Percentiles rank a stretch among this genome's conserved stretches.
These are phyloP conservation scores for Ceryle rudis DNA, from an alignment of 2,797 vertebrate genomes.

Conservation along the genomic window DNA sequence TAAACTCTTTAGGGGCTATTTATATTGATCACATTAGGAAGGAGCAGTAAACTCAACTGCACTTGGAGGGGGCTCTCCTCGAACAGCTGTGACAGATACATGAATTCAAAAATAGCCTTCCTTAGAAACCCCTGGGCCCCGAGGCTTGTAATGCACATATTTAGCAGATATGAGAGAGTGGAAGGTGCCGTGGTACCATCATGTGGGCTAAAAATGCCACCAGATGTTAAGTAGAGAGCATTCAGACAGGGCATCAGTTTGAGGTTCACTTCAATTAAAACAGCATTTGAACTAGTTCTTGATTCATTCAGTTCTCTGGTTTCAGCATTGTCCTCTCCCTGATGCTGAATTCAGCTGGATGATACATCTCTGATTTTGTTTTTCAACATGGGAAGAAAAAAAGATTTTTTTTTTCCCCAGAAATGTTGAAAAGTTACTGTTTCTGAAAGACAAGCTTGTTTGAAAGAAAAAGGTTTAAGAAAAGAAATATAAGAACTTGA, in stretches of 20 bases:
- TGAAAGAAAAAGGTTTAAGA: neutral
- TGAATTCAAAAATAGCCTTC: neutral
- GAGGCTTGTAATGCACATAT: neutral
- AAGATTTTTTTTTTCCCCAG: neutral
- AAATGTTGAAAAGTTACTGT: neutral
- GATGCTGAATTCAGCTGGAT: neutral
- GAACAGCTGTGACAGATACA: neutral
- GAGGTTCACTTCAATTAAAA: neutral
- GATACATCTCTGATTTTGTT: neutral
- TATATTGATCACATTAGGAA: neutral
- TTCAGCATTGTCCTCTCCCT: neutral
- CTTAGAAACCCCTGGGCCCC: neutral
- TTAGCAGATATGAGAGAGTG: neutral
- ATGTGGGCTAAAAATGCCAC: neutral
- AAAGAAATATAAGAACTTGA: neutral
- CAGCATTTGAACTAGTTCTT: neutral
- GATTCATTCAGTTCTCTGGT: neutral
- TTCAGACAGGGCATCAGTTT: accelerated
- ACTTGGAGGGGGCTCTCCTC: neutral
- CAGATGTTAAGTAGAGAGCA: neutral
- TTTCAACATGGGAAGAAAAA: neutral
- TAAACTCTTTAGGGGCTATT: neutral
- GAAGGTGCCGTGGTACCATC: neutral
- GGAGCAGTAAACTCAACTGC: neutral
- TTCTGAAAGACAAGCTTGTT: neutral